These are phyloP conservation scores for Oscheius sp. DNA, from an alignment of 2,888 invertebrate species.

Conservation along the genomic window DNA sequence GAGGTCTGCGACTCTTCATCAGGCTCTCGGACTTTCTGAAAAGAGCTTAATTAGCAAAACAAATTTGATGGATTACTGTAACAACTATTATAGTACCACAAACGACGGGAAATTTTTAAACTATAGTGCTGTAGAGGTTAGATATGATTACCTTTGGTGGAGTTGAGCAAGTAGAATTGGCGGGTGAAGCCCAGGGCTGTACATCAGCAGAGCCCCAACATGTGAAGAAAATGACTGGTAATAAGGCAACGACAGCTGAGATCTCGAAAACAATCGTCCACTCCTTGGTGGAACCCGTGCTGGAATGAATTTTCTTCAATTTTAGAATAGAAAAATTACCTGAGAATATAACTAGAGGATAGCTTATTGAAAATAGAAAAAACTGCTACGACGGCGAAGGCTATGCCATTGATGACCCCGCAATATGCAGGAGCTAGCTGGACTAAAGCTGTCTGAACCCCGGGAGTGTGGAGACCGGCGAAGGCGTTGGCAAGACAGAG, in stretches of 20 bases:
- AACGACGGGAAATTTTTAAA: no score
- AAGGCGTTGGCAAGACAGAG: constrained; percentile 67
- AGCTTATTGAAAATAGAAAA: constrained; percentile 67
- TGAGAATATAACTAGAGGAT: constrained; percentile 56
- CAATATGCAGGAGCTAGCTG: constrained; percentile 68
- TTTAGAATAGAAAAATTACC: constrained; percentile 29
- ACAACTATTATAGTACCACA: no score
- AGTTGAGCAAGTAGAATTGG: not conserved
- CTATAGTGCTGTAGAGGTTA: no score
- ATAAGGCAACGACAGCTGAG: constrained; percentile 62
- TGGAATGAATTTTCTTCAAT: constrained; percentile 29
- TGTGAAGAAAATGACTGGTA: constrained; percentile 68
- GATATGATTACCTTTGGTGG: not conserved
- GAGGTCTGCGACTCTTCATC: constrained; percentile 38
- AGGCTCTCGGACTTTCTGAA: constrained; percentile 34
- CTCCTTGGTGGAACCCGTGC: constrained; percentile 51
- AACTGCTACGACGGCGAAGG: constrained; percentile 65
- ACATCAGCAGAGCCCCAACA: constrained; percentile 49
- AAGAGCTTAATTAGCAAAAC: no score
- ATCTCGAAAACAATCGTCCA: constrained; percentile 68
- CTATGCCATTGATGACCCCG: constrained; percentile 66
- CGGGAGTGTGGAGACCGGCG: constrained; percentile 69
- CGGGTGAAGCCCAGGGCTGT: constrained; percentile 45
- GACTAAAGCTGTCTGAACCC: constrained; percentile 68
- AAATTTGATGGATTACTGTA: no score